phyloP scores from a whole-genome alignment of 2,888 invertebrate genomes.

The Agonopterix subpropinquella region DNA sequence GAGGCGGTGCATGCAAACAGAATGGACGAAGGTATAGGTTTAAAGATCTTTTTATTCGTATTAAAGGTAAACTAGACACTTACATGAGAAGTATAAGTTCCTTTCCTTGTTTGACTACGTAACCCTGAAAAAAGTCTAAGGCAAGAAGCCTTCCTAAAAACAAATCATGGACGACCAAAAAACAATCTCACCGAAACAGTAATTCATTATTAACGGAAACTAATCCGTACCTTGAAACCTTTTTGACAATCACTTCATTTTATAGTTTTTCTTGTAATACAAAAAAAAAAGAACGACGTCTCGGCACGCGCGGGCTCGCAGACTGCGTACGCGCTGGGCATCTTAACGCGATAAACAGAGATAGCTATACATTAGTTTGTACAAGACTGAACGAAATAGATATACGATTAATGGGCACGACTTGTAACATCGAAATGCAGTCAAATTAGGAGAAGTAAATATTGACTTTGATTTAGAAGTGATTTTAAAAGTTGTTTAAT shows the following conservation, averaged over 20 bases:
- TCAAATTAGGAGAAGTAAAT: conserved; percentile 70
- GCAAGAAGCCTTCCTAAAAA: no score
- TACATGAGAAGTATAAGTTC: no score
- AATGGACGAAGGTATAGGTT: no score
- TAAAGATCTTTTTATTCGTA: no score
- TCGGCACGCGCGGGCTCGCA: conserved; percentile 59
- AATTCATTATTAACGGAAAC: conserved; percentile 1
- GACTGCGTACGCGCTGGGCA: conserved; percentile 49
- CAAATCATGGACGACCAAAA: no score
- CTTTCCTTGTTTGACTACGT: no score
- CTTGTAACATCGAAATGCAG: conserved; percentile 59
- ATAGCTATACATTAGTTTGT: conserved; percentile 18
- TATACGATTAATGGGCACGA: conserved; percentile 56
- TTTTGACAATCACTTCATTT: conserved; percentile 34
- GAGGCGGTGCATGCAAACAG: no score
- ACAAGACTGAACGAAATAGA: conserved; percentile 26
- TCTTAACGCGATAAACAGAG: conserved; percentile 43
- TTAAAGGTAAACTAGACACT: no score
- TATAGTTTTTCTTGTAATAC: conserved; percentile 58
- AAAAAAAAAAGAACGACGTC: conserved; percentile 38
- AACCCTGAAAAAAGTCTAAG: no score
- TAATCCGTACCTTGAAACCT: conserved; percentile 3
- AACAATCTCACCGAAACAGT: no score
- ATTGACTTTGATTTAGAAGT: conserved; percentile 32
- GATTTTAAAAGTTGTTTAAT: no score